Percentiles rank a stretch among this genome's conserved stretches.
These are phyloP conservation scores for Chelmon rostratus DNA, from an alignment of 2,797 vertebrate species.

Conservation along the genomic window DNA sequence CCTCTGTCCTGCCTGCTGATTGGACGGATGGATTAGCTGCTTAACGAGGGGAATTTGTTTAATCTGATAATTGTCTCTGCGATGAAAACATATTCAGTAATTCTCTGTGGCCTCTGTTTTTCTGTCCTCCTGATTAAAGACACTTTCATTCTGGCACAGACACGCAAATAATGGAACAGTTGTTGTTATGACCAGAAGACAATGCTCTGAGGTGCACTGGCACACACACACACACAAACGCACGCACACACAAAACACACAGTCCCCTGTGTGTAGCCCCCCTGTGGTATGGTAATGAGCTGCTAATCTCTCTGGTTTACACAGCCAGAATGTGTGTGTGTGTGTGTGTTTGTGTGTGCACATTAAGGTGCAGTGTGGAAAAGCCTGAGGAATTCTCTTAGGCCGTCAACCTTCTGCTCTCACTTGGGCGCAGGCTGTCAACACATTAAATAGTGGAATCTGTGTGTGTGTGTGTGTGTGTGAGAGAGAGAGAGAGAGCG, in stretches of 20 bases:
- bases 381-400: conserved; percentile 83
- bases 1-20: conserved; percentile 67
- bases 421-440: conserved; percentile 82
- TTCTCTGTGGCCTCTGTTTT: conserved; percentile 67
- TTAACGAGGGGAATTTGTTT: conserved; percentile 79
- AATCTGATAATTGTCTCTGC: conserved; percentile 79
- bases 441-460: conserved; percentile 76
- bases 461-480: conserved; percentile 38
- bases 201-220: conserved; percentile 74
- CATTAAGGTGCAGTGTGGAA: conserved; percentile 78
- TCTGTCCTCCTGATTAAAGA: conserved; percentile 79
- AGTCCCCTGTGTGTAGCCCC: conserved; percentile 76
- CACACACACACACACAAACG: conserved; percentile 57
- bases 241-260: conserved; percentile 50
- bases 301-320: conserved; percentile 85
- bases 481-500: conserved; percentile 49
- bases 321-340: conserved; percentile 73
- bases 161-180: conserved; percentile 78
- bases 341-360: conserved; percentile 51
- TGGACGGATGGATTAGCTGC: conserved; percentile 77
- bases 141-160: conserved; percentile 67
- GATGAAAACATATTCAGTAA: conserved; percentile 79
- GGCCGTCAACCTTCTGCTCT: conserved; percentile 84
- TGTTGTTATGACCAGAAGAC: conserved; percentile 82
- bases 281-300: conserved; percentile 84